Evolutionary conservation across 2,113 vertebrate genomes (phyloP).

Genomic region (Oreotrochilus melanogaster): DNA sequence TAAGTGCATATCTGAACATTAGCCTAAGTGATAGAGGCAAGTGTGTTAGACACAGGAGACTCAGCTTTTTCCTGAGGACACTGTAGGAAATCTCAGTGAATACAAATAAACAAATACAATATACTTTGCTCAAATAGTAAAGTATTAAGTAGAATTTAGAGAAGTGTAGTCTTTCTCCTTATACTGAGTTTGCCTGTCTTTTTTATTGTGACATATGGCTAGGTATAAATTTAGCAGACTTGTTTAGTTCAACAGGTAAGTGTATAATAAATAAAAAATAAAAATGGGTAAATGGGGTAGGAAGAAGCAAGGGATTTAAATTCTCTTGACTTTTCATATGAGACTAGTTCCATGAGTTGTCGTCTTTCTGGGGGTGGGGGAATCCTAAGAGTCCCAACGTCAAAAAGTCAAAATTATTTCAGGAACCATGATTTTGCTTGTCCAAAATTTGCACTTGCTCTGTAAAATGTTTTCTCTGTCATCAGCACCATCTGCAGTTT

Average conservation of each 20-base stretch:
- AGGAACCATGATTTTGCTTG: not conserved
- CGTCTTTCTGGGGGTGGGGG: not conserved
- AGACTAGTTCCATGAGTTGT: not conserved
- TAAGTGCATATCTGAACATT: not conserved
- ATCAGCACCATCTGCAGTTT: not conserved
- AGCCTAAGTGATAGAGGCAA: not conserved
- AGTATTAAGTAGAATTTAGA: not conserved
- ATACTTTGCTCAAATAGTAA: not conserved
- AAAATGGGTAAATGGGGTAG: no score
- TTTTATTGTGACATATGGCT: not conserved
- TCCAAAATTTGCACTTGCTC: not conserved
- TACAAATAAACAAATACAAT: not conserved
- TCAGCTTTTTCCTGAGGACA: not conserved
- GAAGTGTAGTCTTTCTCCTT: not conserved
- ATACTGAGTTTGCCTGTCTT: not conserved
- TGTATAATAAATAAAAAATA: not conserved
- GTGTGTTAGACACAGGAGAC: not conserved
- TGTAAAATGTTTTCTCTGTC: not conserved
- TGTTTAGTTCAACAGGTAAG: not conserved
- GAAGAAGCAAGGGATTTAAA: not conserved
- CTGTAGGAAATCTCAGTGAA: not conserved
- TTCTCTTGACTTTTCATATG: not conserved
- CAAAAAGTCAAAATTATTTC: not conserved
- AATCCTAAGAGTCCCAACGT: not conserved
- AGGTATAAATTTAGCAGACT: not conserved